These are phyloP conservation scores for Criorhina ranunculi DNA, from an alignment of 2,888 invertebrate genomes.

Conservation along the genomic window DNA sequence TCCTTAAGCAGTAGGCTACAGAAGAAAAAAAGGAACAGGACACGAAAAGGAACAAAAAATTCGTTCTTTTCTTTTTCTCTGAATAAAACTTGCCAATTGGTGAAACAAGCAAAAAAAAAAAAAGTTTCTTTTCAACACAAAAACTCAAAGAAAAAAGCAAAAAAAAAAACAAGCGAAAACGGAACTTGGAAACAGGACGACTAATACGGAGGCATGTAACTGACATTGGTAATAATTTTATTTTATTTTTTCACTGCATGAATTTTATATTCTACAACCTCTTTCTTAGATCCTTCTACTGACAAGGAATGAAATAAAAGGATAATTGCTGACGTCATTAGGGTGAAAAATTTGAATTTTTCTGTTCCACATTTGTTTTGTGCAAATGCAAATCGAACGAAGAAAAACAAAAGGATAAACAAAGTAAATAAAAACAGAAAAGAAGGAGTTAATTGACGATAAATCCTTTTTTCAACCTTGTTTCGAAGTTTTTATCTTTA, in stretches of 20 bases:
- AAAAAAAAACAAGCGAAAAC: slow-evolving; percentile 21
- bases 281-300: not conserved
- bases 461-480: not conserved
- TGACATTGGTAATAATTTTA: slow-evolving; percentile 51
- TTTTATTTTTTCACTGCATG: slow-evolving; percentile 8
- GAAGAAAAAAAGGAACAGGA: not conserved
- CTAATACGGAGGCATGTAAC: not conserved
- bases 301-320: not conserved
- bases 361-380: not conserved
- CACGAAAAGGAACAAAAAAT: not conserved
- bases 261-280: not conserved
- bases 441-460: slow-evolving; percentile 31
- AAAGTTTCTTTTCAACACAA: slow-evolving; percentile 14
- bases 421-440: slow-evolving; percentile 10
- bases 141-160: not conserved
- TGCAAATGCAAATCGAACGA: slow-evolving; percentile 26
- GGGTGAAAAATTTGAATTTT: not conserved
- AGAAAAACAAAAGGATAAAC: slow-evolving; percentile 17
- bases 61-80: not conserved
- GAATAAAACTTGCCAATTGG: slow-evolving; percentile 24
- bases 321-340: slow-evolving; percentile 23
- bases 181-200: not conserved
- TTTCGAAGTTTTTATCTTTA: not conserved
- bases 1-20: not conserved
- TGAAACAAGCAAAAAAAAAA: slow-evolving; percentile 14